Base-by-base conservation (phyloP, 2,113 vertebrate species). In the Fregata magnificens region DNA sequence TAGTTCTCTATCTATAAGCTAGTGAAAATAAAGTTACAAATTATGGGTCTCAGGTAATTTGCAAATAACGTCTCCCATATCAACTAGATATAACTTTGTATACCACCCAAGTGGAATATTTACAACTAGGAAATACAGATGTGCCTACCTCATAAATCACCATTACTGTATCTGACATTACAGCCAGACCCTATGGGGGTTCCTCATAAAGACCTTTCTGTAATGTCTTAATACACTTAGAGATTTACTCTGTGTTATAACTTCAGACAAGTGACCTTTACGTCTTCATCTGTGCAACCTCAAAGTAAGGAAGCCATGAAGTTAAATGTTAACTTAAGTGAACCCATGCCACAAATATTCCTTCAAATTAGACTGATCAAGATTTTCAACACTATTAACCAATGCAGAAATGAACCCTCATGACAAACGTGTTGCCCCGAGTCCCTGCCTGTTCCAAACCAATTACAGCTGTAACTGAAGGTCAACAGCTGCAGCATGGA, bases 341-440 rank as follows among this genome's bases (percentile, higher is more conserved):
- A 79, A 34, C 6, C 29, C 36, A 21, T 4, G 1, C 11, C 12
- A 86, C 45, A 55, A 70, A 56, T 10, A 72, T 2, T 32, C 82
- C 74, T 65, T 47, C 56, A 3, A n/a, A 31, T 4, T 10, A 47
- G 28, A 19, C 31, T 7, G 12, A 9, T 1, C 4, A 26, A 24
- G 6, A n/a, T 66, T 52, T n/a, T 42, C n/a, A 67, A 25, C 42
- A 29, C 32, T 25, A 25, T 12, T 29, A 71, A 36, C 7, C 19
- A 3, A 28, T 2, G 13, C 53, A 79, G 63, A 66, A 50, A 45
- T 29, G 8, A 63, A 61, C 32, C 15, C 62, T 53, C 13, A 2
- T 0, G 20, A 28, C 56, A 20, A 53, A 65, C 5, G 5, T 0
- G 0, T 7, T 49, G 42, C 32, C 86, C 16, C 0, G 1, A 31